Evolutionary conservation across 2,113 vertebrate genomes (phyloP).

Genomic region (Meles meles): DNA sequence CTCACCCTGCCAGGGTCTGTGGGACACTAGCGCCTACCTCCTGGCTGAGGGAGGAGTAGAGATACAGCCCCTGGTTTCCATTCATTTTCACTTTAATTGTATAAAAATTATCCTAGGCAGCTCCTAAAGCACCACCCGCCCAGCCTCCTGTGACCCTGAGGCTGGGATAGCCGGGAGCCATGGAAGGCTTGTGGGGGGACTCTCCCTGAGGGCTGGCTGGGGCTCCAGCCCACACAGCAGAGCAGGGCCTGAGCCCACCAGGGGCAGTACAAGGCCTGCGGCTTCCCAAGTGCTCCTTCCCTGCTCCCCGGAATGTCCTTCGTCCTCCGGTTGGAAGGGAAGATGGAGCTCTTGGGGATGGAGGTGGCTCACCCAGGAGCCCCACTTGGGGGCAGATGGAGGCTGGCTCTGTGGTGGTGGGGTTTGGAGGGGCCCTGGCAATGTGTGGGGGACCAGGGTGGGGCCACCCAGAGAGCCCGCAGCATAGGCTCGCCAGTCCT

Average conservation of each 20-base stretch:
- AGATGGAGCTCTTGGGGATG: not conserved
- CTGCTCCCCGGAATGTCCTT: not conserved
- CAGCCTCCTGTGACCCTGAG: not conserved
- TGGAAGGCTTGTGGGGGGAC: not conserved
- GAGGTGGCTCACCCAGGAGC: not conserved
- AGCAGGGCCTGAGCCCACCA: too few species aligned
- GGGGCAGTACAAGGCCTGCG: too few species aligned
- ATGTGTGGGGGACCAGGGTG: not conserved
- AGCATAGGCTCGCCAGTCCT: accelerated
- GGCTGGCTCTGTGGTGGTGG: too few species aligned
- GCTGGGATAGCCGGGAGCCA: not conserved
- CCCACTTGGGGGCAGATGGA: not conserved
- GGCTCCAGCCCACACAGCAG: accelerated
- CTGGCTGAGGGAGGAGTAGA: accelerated
- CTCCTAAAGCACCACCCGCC: accelerated
- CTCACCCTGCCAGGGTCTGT: not conserved
- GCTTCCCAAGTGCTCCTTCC: accelerated
- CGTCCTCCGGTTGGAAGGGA: too few species aligned
- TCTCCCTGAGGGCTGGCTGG: not conserved
- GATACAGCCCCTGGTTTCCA: not conserved
- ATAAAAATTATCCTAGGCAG: not conserved
- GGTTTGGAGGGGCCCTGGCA: accelerated
- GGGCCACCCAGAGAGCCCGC: not conserved
- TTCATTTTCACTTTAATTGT: not conserved
- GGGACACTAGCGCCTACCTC: not conserved